phyloP scores from a whole-genome alignment of 92 coral and sea anemone species.

The Heteractis magnifica region DNA sequence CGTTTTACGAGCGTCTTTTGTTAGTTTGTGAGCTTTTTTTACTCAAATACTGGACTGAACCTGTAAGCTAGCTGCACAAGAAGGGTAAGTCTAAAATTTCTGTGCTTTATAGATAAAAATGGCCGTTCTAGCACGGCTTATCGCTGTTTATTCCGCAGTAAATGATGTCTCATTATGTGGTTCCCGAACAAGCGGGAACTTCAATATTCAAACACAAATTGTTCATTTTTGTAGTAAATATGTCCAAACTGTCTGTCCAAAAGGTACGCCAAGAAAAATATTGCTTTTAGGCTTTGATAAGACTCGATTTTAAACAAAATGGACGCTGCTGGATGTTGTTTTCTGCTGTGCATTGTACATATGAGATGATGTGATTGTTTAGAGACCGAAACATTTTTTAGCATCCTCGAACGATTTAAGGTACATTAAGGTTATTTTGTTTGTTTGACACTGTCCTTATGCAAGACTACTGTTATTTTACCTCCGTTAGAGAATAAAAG shows the following conservation, averaged over 20 bases:
- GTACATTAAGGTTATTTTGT: conserved; percentile 26
- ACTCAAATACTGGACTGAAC: conserved; percentile 4
- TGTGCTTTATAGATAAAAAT: neutral
- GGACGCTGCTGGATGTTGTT: neutral
- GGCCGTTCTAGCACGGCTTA: neutral
- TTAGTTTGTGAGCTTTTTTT: neutral
- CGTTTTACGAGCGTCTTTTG: conserved; percentile 25
- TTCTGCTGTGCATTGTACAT: neutral
- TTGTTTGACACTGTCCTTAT: conserved; percentile 35
- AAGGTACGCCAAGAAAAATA: neutral
- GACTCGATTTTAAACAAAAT: neutral
- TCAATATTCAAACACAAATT: neutral
- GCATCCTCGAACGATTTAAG: conserved; percentile 21
- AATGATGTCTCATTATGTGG: neutral
- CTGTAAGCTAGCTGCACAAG: neutral
- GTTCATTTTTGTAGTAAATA: neutral
- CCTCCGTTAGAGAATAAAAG: neutral
- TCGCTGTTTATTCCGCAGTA: neutral
- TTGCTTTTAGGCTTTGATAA: neutral
- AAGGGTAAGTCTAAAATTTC: conserved; percentile 17
- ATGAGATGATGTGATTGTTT: conserved; percentile 3
- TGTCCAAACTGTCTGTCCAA: neutral
- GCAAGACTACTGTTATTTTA: neutral
- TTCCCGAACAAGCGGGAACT: conserved; percentile 37
- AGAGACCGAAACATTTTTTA: neutral